These are phyloP conservation scores for Psilanteris sp. DNA, from an alignment of 1,140 invertebrate genomes.

Conservation along the genomic window DNA sequence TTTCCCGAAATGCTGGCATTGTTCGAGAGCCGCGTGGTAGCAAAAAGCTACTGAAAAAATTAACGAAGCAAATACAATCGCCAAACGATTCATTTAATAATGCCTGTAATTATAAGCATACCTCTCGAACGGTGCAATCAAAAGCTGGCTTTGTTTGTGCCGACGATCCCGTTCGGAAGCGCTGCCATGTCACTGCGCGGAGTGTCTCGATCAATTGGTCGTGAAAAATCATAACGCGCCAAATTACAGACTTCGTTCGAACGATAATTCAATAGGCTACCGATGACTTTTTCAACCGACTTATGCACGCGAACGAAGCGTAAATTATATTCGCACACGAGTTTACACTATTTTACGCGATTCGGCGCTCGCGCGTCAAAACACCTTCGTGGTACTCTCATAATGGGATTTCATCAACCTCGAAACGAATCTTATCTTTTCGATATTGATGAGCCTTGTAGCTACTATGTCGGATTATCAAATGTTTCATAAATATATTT, in stretches of 20 bases:
- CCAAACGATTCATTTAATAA: constrained; percentile 63
- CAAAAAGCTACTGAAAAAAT: constrained; percentile 66
- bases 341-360: too few species aligned
- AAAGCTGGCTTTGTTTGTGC: constrained; percentile 51
- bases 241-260: constrained; percentile 12
- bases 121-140: constrained; percentile 50
- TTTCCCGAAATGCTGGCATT: constrained; percentile 48
- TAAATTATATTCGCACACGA: too few species aligned
- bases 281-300: constrained; percentile 21
- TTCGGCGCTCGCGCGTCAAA: too few species aligned
- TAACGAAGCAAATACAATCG: constrained; percentile 61
- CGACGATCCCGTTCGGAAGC: constrained; percentile 56
- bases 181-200: constrained; percentile 37
- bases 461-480: too few species aligned
- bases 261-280: constrained; percentile 29
- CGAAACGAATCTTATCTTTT: too few species aligned
- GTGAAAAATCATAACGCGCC: constrained; percentile 23
- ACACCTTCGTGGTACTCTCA: too few species aligned
- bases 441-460: too few species aligned
- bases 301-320: too few species aligned
- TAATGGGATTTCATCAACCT: too few species aligned
- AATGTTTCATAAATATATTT: too few species aligned
- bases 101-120: constrained; percentile 59
- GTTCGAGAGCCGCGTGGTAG: constrained; percentile 50
- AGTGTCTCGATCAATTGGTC: constrained; percentile 46